Conservation (phyloP, 2,113 vertebrate genomes). For the Lamprologus callipterus region DNA sequence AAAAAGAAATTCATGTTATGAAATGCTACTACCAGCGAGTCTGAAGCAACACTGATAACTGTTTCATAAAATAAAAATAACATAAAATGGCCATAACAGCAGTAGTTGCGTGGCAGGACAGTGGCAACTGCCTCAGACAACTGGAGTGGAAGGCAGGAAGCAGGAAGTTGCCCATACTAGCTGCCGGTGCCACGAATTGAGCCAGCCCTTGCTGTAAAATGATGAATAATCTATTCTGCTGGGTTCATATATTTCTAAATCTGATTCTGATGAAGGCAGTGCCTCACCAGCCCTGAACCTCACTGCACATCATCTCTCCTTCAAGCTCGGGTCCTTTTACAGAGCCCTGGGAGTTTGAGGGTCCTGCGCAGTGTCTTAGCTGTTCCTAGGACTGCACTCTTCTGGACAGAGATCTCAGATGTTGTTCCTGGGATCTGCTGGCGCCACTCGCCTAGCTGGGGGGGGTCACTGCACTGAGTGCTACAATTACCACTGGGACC, state of each 20-base stretch:
- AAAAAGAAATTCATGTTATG: accelerated
- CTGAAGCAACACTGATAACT: not conserved
- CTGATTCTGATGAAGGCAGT: not conserved
- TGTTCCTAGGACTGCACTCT: not conserved
- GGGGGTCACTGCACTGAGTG: not conserved
- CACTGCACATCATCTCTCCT: not conserved
- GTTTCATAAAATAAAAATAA: not conserved
- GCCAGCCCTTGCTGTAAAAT: not conserved
- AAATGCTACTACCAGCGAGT: accelerated
- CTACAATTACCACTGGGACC: not conserved
- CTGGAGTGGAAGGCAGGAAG: not conserved
- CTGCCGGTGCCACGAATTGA: accelerated
- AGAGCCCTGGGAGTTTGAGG: not conserved
- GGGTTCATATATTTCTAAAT: not conserved
- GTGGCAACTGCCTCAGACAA: not conserved
- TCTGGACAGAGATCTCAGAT: not conserved
- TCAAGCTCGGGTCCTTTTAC: not conserved
- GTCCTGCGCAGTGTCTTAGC: accelerated
- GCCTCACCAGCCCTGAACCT: not conserved
- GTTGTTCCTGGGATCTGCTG: not conserved
- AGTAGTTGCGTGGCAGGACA: not conserved
- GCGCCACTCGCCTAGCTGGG: not conserved
- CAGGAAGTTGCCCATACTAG: accelerated
- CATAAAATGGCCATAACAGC: not conserved
- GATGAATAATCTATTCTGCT: not conserved